Base-by-base conservation (phyloP, 1,140 invertebrate genomes). In the Drosophila grimshawi region DNA sequence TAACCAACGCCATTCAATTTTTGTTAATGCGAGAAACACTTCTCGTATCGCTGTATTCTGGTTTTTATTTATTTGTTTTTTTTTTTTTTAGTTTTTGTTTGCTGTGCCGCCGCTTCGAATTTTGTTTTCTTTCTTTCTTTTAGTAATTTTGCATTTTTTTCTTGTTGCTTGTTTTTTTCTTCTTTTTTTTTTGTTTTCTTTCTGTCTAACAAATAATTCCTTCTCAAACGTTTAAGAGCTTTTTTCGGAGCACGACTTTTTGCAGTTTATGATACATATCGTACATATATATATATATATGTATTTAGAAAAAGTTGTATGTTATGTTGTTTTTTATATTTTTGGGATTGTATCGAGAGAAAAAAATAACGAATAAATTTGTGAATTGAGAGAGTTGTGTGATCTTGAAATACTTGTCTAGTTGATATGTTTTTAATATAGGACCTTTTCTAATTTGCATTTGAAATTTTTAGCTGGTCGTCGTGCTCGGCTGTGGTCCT, bases 211-310 rank as follows among this genome's bases (percentile, higher is more conserved):
- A 61, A 52, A 75, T 43, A 64, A 70, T 66, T 56, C 43, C 76
- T 69, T 71, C 48, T 74, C 63, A 60, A 83, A 78, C 80, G 75
- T 89, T 89, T 85, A 89, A 89, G 85, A 89, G 80, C 81, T 89
- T 89, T 89, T 88, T 89, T 90, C 78, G 72, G 85, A 89, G 85
- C 85, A 89, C 85, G 83, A 86, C 81, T 64, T 80, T 67, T 68
- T 27, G 7, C 10, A 52, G 49, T 43, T 53, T 33, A 10, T 10
- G n/a, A 62, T 41, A 53, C 39, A 39, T 56, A 19, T 19, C 19
- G 19, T 19, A 1, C 2, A 19, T 19, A 19, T 19, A 19, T 19
- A 19, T 11, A 39, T 64, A 27, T 27, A 30, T 61, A 30, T 56
- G 11, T 45, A 56, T 51, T 11, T 1, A 53, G 32, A 46, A 37